Conservation (phyloP, 2,113 vertebrate genomes). For the Heloderma charlesbogerti region DNA sequence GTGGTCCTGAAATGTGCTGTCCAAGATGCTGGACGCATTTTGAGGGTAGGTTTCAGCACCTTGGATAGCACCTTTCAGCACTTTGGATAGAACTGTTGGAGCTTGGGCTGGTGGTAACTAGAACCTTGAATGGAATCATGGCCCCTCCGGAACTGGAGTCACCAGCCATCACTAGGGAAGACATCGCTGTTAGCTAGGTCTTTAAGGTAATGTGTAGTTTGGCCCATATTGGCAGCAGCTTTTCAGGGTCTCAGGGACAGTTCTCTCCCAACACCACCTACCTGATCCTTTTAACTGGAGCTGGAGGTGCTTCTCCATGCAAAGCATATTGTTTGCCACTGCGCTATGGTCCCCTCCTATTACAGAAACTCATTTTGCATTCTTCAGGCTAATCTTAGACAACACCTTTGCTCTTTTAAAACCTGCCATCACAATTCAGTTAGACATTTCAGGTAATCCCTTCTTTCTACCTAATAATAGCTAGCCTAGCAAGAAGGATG, state of each 20-base stretch:
- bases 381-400: not conserved
- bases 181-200: no score
- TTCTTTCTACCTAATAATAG: not conserved
- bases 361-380: not conserved
- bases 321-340: not conserved
- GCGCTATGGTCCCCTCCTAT: not conserved
- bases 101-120: no score
- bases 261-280: not conserved
- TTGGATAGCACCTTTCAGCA: no score
- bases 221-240: not conserved
- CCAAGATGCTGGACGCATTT: no score
- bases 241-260: not conserved
- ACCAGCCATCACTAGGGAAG: no score
- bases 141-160: no score
- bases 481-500: no score
- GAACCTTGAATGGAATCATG: no score
- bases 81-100: no score
- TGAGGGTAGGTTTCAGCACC: no score
- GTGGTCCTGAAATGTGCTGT: no score
- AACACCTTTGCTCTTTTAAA: not conserved
- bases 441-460: not conserved
- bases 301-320: not conserved
- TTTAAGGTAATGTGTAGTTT: no score
- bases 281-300: not conserved
- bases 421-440: not conserved